Evolutionary conservation across 2,888 invertebrate genomes (phyloP).

Genomic region (Drosophila ustulata): DNA sequence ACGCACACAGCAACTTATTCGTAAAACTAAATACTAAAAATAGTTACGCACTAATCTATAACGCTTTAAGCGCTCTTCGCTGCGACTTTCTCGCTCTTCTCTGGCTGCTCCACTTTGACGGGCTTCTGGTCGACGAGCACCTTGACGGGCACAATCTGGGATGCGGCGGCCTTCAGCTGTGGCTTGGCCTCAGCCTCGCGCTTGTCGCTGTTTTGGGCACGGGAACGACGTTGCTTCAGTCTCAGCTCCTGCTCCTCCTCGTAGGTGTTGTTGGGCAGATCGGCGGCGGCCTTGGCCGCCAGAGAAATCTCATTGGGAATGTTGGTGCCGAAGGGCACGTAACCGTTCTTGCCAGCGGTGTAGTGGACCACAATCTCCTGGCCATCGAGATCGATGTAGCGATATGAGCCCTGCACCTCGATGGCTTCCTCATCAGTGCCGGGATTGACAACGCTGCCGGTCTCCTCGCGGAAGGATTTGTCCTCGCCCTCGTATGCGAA

Average conservation of each 20-base stretch:
- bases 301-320: slow-evolving; percentile 79
- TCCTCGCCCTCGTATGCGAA: slow-evolving; percentile 82
- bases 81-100: slow-evolving; percentile 24
- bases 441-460: slow-evolving; percentile 63
- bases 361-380: slow-evolving; percentile 80
- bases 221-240: slow-evolving; percentile 52
- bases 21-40: slow-evolving; percentile 60
- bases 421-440: slow-evolving; percentile 82
- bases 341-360: slow-evolving; percentile 84
- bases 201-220: slow-evolving; percentile 48
- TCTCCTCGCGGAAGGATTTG: slow-evolving; percentile 74
- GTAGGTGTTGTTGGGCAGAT: slow-evolving; percentile 65
- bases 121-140: slow-evolving; percentile 41
- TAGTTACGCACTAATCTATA: slow-evolving; percentile 28
- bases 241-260: slow-evolving; percentile 54
- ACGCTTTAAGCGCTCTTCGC: slow-evolving; percentile 50
- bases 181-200: background rate
- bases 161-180: slow-evolving; percentile 36
- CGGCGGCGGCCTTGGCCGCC: slow-evolving; percentile 78
- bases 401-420: slow-evolving; percentile 82
- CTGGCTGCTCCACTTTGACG: slow-evolving; percentile 28
- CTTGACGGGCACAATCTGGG: slow-evolving; percentile 55
- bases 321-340: slow-evolving; percentile 82
- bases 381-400: slow-evolving; percentile 82
- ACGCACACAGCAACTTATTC: background rate